Percentiles rank a stretch among this genome's conserved stretches.
Conservation (phyloP, 37 sponge, comb jelly and placozoan genomes). For the Halisarca cf. caerulea region DNA sequence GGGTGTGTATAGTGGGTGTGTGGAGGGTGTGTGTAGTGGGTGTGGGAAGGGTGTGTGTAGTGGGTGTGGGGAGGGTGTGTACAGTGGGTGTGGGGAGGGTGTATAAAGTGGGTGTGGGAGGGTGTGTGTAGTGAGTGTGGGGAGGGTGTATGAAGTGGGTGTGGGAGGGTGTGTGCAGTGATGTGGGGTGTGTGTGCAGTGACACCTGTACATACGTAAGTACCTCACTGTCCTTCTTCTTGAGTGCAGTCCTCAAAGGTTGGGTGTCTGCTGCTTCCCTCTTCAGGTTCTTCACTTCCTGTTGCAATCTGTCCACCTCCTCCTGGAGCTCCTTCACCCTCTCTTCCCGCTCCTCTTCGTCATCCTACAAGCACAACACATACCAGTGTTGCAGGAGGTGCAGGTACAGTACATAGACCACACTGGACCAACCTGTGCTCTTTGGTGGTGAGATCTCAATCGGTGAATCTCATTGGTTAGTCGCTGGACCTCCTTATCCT, state of each 20-base stretch:
- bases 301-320: slow-evolving; percentile 33
- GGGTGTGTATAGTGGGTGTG: no score
- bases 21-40: no score
- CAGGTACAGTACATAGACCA: no score
- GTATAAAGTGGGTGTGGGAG: no score
- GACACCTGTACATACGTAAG: slow-evolving; percentile 29
- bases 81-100: no score
- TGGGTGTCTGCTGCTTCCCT: slow-evolving; percentile 16
- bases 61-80: no score
- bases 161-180: no score
- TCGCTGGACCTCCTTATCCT: neutral
- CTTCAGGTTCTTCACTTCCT: slow-evolving; percentile 15
- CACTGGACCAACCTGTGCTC: neutral
- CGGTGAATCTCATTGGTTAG: neutral
- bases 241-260: slow-evolving; percentile 23
- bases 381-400: neutral
- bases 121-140: no score
- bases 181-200: neutral
- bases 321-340: slow-evolving; percentile 51
- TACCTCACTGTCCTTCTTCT: slow-evolving; percentile 50
- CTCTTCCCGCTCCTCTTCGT: slow-evolving; percentile 8
- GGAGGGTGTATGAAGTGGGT: no score
- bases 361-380: neutral
- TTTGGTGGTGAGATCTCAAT: neutral
- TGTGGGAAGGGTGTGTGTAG: no score